phyloP scores from a whole-genome alignment of 2,797 vertebrate species.

The Agapornis canus region DNA sequence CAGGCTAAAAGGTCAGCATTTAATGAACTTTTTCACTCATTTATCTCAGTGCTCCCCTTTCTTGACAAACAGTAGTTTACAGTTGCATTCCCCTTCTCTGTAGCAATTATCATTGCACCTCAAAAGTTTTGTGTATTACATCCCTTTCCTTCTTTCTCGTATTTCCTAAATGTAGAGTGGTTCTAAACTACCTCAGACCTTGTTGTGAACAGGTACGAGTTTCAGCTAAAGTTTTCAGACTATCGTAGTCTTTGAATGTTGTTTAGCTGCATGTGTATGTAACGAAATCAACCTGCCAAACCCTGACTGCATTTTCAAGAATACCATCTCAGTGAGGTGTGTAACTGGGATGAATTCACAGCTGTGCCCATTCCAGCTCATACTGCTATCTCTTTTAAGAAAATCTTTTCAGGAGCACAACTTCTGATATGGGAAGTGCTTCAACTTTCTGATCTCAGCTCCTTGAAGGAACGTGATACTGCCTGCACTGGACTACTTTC shows the following conservation, averaged over 20 bases:
- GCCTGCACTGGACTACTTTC: background rate
- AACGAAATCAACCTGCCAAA: background rate
- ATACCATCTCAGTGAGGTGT: background rate
- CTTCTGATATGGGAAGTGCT: background rate
- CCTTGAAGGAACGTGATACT: background rate
- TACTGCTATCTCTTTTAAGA: background rate
- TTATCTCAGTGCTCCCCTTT: background rate
- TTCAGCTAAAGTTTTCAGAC: background rate
- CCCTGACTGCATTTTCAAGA: background rate
- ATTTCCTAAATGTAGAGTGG: background rate
- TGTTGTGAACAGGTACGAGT: background rate
- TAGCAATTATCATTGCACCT: background rate
- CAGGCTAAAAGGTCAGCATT: background rate
- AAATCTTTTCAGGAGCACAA: background rate
- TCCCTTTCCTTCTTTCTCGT: background rate
- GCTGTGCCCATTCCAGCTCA: background rate
- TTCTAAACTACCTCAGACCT: slow-evolving; percentile 58
- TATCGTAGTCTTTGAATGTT: background rate
- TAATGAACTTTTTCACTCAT: background rate
- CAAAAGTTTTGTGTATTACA: background rate
- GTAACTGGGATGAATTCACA: background rate
- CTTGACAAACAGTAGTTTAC: background rate
- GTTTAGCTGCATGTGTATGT: background rate
- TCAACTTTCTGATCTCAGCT: background rate
- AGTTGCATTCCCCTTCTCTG: background rate